Base-by-base conservation (phyloP, 2,888 invertebrate genomes). In the Pandemis heparana region DNA sequence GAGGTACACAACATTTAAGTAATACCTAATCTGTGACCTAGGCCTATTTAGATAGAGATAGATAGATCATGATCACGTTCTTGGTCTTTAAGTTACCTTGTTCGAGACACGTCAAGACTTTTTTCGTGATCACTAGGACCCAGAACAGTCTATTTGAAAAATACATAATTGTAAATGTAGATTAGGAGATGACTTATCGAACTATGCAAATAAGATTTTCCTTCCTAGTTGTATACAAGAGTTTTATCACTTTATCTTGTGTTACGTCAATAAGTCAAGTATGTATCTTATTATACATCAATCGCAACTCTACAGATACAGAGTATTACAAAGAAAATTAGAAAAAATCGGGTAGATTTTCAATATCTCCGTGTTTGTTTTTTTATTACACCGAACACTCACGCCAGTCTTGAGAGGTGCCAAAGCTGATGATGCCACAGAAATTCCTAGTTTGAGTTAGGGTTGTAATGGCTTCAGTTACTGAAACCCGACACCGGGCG, bases 401-500 rank as follows among this genome's bases (percentile, higher is more conserved):
- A 23, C 23, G 3, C 3, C 23, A 14, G 12, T 10, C 1, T 23
- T 12, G 23, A 18, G 5, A 56, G 10, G 9, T 56, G 23, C 18
- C 12, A 23, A 23, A 0, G 18, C 23, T 12, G 10, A 12, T 56
- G 56, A 18, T 56, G 18, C 23, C 56, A 23, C 23, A 56, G 56
- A 56, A 56, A 56, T 56, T 23, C 23, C 12, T 56, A 56, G 23
- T 23, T 72, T 53, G 46, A 51, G 75, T 78, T 78, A 80, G 83
- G 86, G 82, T 82, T 81, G 81, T 74, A 79, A 79, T 81, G 80
- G 82, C 81, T 81, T 87, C 82, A 79, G 75, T 88, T 86, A 83
- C 86, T 80, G 90, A 87, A 89, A 90, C 84, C 85, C 81, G 89
- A 90, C 82, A 87, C 87, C 84, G 82, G 82, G 81, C 80, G 80